A percentile compares a stretch with the other conserved stretches of the same genome.
Evolutionary conservation across 2,113 vertebrate genomes (phyloP).

Genomic region (Boulengeromyrus knoepffleri): DNA sequence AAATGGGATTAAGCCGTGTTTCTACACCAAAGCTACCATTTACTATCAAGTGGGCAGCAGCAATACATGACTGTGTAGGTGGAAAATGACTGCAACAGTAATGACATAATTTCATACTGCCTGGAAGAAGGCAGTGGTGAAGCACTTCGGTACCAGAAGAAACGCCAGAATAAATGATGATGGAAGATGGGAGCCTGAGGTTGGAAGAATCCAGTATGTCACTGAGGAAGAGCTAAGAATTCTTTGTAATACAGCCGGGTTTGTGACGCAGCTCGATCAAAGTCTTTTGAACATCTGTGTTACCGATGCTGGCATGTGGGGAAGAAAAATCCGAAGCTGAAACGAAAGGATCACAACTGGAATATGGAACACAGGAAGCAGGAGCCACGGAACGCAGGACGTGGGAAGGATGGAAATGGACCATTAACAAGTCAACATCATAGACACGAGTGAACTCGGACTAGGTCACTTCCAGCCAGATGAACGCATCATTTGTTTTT

Average conservation of each 20-base stretch:
- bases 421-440: background rate
- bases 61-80: background rate
- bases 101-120: background rate
- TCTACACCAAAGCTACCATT: background rate
- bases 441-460: background rate
- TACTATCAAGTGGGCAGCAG: background rate
- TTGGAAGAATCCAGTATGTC: background rate
- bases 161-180: background rate
- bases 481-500: background rate
- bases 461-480: background rate
- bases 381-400: background rate
- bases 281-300: background rate
- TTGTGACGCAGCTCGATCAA: background rate
- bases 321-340: background rate
- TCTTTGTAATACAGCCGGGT: background rate
- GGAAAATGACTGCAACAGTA: background rate
- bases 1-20: background rate
- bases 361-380: background rate
- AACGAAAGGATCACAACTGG: background rate
- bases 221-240: background rate
- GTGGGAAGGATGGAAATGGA: background rate
- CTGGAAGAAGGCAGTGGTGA: background rate
- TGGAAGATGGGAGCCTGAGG: background rate
- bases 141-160: background rate
- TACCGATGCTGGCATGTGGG: background rate